Evolutionary conservation across 2,113 vertebrate genomes (phyloP).

Genomic region (Apus apus): DNA sequence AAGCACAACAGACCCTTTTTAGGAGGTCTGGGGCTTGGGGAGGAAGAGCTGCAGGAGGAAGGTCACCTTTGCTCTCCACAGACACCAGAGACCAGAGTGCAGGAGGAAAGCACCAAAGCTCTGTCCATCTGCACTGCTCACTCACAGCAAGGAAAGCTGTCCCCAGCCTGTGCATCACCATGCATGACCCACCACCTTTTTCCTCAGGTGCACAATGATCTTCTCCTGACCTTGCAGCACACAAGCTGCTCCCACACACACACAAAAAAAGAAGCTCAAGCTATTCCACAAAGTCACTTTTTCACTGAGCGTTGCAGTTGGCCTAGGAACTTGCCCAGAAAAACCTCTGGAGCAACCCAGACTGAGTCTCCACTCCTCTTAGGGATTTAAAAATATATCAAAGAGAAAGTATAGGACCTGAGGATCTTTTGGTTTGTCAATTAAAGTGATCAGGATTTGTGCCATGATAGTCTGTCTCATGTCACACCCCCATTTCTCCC

Average conservation of each 20-base stretch:
- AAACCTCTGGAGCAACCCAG: not conserved
- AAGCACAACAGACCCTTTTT: not conserved
- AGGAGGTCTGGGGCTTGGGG: not conserved
- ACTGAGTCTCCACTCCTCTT: rapidly evolving
- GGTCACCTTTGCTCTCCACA: not conserved
- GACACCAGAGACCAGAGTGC: rapidly evolving
- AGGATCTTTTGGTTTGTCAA: not conserved
- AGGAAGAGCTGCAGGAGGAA: not conserved
- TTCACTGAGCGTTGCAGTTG: rapidly evolving
- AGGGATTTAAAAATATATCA: not conserved
- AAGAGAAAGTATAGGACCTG: not conserved
- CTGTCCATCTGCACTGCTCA: not conserved
- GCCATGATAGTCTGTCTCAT: rapidly evolving
- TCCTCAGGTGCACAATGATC: not conserved
- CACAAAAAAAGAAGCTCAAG: not conserved
- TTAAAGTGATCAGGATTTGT: not conserved
- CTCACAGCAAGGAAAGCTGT: not conserved
- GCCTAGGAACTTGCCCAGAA: rapidly evolving
- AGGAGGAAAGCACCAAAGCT: not conserved
- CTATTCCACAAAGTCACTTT: not conserved
- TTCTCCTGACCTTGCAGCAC: slow-evolving; percentile 2
- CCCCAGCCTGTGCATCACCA: not conserved
- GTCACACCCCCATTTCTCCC: not conserved
- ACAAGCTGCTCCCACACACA: not conserved
- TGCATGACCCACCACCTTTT: not conserved